These are phyloP conservation scores for Perdita meconis DNA, from an alignment of 2,888 invertebrate species.

Conservation along the genomic window DNA sequence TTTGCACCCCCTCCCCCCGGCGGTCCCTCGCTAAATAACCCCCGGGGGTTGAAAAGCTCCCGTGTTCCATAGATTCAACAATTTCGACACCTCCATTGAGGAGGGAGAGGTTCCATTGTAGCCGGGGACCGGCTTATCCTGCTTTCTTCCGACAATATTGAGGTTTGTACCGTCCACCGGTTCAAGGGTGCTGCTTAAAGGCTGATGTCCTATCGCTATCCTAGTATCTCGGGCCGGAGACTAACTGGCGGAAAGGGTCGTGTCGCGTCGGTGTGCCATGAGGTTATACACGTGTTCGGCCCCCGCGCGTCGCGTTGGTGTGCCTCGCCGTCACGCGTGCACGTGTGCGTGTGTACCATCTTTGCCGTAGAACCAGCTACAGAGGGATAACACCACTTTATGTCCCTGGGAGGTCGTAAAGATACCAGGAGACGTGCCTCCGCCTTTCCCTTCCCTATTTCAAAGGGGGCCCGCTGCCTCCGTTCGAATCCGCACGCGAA, in stretches of 20 bases:
- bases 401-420: conserved; percentile 78
- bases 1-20: too few species aligned
- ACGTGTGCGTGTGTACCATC: conserved; percentile 46
- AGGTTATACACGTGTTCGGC: conserved; percentile 27
- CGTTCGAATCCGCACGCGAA: conserved; percentile 29
- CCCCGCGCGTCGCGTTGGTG: too few species aligned
- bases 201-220: conserved; percentile 62
- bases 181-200: conserved; percentile 64
- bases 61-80: conserved; percentile 1
- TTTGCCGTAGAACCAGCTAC: conserved; percentile 58
- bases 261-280: conserved; percentile 15
- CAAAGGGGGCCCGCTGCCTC: conserved; percentile 24
- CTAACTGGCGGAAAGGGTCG: conserved; percentile 58
- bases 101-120: conserved; percentile 18
- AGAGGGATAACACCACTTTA: conserved; percentile 79
- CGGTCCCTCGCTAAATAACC: conserved; percentile 12
- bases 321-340: conserved; percentile 15
- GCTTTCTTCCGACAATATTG: conserved; percentile 62
- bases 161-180: conserved; percentile 58
- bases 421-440: conserved; percentile 72
- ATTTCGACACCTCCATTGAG: conserved; percentile 36
- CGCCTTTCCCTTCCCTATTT: conserved; percentile 44
- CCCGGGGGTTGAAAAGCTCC: background rate
- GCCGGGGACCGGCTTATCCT: conserved; percentile 41
- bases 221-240: conserved; percentile 58